Percentiles rank a stretch among this genome's conserved stretches.
phyloP scores from a whole-genome alignment of 2,113 vertebrate genomes.

The Lampris incognitus region DNA sequence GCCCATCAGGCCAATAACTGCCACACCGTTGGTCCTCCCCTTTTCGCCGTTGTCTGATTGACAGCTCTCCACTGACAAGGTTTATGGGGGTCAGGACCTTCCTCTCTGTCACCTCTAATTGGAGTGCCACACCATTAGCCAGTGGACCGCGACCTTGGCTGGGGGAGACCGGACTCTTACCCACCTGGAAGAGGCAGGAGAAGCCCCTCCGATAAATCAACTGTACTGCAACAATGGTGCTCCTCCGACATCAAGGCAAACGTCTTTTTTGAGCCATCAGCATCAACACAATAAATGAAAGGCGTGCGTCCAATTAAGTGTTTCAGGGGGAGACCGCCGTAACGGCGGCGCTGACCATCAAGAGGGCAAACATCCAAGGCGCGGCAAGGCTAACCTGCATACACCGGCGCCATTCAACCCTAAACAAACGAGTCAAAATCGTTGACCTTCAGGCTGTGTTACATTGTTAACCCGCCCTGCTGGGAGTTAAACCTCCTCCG shows the following conservation, averaged over 20 bases:
- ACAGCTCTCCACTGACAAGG: constrained; percentile 73
- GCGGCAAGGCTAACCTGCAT: constrained; percentile 57
- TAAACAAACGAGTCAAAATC: constrained; percentile 65
- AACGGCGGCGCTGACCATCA: constrained; percentile 16
- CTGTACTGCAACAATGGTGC: not conserved
- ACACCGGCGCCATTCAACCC: constrained; percentile 51
- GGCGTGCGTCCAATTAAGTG: constrained; percentile 63
- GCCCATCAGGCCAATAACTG: constrained; percentile 65
- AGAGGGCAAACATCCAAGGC: constrained; percentile 59
- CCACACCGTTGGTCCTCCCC: constrained; percentile 64
- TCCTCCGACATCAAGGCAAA: constrained; percentile 23
- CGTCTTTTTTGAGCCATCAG: constrained; percentile 52
- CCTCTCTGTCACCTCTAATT: constrained; percentile 73
- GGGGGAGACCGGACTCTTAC: constrained; percentile 42
- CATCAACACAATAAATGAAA: constrained; percentile 36
- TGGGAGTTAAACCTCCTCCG: constrained; percentile 72
- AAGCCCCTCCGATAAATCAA: constrained; percentile 60
- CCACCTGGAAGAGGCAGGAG: constrained; percentile 49
- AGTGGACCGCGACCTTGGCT: constrained; percentile 64
- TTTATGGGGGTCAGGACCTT: constrained; percentile 78
- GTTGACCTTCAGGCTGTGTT: constrained; percentile 77
- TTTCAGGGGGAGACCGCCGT: constrained; percentile 38
- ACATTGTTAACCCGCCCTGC: constrained; percentile 69
- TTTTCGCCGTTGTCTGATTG: constrained; percentile 60
- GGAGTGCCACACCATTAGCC: constrained; percentile 62